Base-by-base conservation (phyloP, 2,888 invertebrate genomes). In the Entomobrya multifasciata region DNA sequence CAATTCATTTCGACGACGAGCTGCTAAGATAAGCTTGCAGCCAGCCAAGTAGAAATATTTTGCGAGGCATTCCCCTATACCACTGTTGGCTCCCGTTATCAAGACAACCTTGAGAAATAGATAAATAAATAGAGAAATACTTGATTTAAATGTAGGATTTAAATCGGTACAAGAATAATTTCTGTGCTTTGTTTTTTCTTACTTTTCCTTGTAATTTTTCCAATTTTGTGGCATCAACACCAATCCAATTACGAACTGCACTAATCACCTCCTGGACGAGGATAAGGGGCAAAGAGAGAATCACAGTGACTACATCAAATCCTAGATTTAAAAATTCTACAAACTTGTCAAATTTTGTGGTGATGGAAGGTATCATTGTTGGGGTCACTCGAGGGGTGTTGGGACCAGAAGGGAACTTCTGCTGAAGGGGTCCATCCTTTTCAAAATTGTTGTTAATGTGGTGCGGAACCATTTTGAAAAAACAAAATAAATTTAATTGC, bases 31-130 rank as follows among this genome's bases (percentile, higher is more conserved):
- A 0, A 98, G 94, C 93, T 95, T 95, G 92, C 97, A 96, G 0
- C 98, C 98, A 91, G 95, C 94, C 78, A 94, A 94, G 92, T 97
- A 97, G 92, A 98, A 98, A 27, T 94, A 94, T 93, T 97, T 96
- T 22, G 98, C 96, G 87, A 98, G 93, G 17, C 97, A 96, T 94
- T 98, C 97, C 5, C 99, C 99, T 86, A 99, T 94, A 0, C 98
- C 98, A 57, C 98, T 98, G 93, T 97, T 98, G 0, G 98, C 98
- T 17, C 98, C 99, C 80, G 98, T 98, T 91, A 99, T 97, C 13
- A 99, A 94, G 8, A 98, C 97, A 27, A 98, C 96, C 96, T 98
- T 22, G 11, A 55, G 0, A 36, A 36, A 6, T 6, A 36, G 8
- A 36, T 36, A 36, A 36, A 36, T 36, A 36, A 6, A 36, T 36